phyloP scores from a whole-genome alignment of 2,113 vertebrate species.

The Microcebus murinus region DNA sequence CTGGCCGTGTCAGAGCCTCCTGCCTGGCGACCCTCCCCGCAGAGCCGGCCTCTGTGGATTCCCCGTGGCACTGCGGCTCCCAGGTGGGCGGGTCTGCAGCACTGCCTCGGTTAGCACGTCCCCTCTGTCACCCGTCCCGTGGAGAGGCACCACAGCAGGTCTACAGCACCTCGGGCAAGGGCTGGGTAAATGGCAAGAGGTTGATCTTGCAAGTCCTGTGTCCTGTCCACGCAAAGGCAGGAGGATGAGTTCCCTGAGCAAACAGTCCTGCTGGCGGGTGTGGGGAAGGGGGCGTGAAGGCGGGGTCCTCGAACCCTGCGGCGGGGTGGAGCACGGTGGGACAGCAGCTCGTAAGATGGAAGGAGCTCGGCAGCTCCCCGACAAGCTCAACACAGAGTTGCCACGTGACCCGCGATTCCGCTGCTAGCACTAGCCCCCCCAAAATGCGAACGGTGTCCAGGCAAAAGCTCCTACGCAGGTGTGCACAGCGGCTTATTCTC shows the following conservation, averaged over 20 bases:
- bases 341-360: not conserved
- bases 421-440: not conserved
- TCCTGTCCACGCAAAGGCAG: too few species aligned
- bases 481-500: rapidly evolving
- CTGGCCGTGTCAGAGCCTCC: not conserved
- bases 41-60: not conserved
- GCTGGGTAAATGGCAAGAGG: not conserved
- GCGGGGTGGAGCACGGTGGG: rapidly evolving
- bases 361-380: rapidly evolving
- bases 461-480: rapidly evolving
- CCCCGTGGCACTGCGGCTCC: not conserved
- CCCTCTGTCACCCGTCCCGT: rapidly evolving
- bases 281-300: rapidly evolving
- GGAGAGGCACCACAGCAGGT: not conserved
- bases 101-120: rapidly evolving
- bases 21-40: not conserved
- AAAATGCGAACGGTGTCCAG: not conserved
- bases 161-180: not conserved
- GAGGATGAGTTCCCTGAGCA: not conserved
- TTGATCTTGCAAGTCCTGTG: not conserved
- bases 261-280: rapidly evolving
- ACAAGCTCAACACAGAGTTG: too few species aligned
- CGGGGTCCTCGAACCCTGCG: rapidly evolving
- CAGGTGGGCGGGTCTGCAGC: not conserved
- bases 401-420: rapidly evolving